phyloP scores from a whole-genome alignment of 2,113 vertebrate genomes.

The Eurypyga helias region DNA sequence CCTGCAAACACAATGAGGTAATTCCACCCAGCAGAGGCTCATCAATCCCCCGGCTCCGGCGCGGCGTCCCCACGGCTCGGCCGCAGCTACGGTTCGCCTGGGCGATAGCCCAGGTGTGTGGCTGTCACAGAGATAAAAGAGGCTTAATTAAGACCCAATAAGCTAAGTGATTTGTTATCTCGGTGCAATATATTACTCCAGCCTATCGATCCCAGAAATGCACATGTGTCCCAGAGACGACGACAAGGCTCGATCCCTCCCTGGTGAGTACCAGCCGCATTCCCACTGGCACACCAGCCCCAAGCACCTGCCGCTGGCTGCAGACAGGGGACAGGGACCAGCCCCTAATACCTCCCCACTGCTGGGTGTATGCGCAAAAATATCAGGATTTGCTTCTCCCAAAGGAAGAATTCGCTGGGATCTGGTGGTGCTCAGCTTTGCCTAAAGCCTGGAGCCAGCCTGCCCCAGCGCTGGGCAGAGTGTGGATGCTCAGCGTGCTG shows the following conservation, averaged over 20 bases:
- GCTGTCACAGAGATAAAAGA: slow-evolving; percentile 79
- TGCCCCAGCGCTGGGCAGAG: fast-evolving
- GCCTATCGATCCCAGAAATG: slow-evolving; percentile 59
- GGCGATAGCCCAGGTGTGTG: slow-evolving; percentile 72
- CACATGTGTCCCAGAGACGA: neutral
- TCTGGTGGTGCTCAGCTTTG: neutral
- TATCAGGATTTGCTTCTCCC: neutral
- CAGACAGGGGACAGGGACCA: neutral
- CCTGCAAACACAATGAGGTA: slow-evolving; percentile 27
- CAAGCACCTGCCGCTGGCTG: neutral
- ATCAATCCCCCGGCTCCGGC: slow-evolving; percentile 53
- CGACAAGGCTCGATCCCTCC: neutral
- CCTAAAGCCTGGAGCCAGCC: neutral
- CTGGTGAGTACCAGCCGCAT: fast-evolving
- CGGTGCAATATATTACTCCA: slow-evolving; percentile 67
- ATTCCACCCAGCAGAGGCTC: slow-evolving; percentile 43
- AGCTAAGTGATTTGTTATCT: slow-evolving; percentile 80
- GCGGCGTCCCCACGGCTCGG: neutral
- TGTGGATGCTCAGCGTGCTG: fast-evolving
- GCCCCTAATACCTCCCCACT: neutral
- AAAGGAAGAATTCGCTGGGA: neutral
- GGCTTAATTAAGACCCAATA: slow-evolving; percentile 82
- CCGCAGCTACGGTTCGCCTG: neutral
- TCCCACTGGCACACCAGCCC: neutral
- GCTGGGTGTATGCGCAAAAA: neutral